Evolutionary conservation across 30 jellyfish, hydroid and myxozoan genomes (phyloP), one percentile per base, ranked within the genome.

Genomic region (Aurelia aurita): DNA sequence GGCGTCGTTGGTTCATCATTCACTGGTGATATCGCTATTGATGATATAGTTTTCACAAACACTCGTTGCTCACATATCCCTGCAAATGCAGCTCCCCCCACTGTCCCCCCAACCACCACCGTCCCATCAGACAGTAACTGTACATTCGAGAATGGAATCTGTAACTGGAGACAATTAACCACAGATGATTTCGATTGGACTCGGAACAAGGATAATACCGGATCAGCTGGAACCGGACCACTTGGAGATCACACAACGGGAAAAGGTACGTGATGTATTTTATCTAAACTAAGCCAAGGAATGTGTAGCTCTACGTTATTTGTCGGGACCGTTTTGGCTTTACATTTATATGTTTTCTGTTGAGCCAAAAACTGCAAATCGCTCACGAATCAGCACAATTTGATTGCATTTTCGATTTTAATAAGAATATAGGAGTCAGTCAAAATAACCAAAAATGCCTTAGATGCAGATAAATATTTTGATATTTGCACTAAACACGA

Each of bases 111-210:
- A 5, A 93, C 98, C 1, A 93, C 98, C 5, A 82, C 93, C 15
- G 93, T 97, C 43, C 98, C 98, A 9, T 86, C 98, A 12, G 98
- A 93, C 85, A 88, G 97, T 69, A 93, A 93, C 71, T 93, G 97
- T 69, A 92, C 98, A 16, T 92, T 92, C 69, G 98, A 92, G 22
- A 74, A 61, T 49, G 95, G 97, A 9, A 25, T 87, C 12, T 92
- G 98, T 72, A 87, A 91, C 59, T 92, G 98, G 98, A 92, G 83
- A 51, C 98, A 92, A 57, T 75, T 79, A 28, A 81, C 73, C 2
- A 80, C 95, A 13, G 98, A 92, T 77, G 73, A 87, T 46, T 92
- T 86, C 64, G 98, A 92, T 69, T 92, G 98, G 98, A 87, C 95
- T 15, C 34, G 95, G 31, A 86, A 74, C 55, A 92, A 77, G 47